Conservation (phyloP, 2,888 invertebrate genomes). For the Lottia scabra region DNA sequence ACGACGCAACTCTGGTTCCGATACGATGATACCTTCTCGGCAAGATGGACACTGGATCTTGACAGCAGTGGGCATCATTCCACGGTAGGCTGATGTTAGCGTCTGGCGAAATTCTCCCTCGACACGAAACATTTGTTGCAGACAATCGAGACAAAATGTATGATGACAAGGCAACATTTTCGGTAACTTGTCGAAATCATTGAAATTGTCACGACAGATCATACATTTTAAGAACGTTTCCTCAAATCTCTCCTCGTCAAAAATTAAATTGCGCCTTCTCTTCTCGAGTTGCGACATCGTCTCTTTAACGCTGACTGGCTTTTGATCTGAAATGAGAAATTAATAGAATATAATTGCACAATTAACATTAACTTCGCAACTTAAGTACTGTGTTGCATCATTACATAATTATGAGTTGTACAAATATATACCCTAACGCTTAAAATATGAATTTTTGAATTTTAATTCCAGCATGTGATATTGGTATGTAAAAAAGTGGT, state of each 20-base stretch:
- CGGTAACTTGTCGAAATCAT: conserved; percentile 64
- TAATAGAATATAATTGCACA: too few species aligned
- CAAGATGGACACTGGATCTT: conserved; percentile 61
- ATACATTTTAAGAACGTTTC: conserved; percentile 65
- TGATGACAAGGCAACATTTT: conserved; percentile 68
- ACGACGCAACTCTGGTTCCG: conserved; percentile 55
- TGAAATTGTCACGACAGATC: conserved; percentile 66
- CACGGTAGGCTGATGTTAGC: conserved; percentile 49
- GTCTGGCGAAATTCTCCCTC: conserved; percentile 60
- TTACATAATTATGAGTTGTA: too few species aligned
- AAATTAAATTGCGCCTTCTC: conserved; percentile 53
- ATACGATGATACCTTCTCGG: conserved; percentile 54
- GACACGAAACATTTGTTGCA: conserved; percentile 63
- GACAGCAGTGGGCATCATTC: conserved; percentile 60
- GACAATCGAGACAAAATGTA: conserved; percentile 67
- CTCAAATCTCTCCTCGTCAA: conserved; percentile 61
- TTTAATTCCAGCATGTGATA: too few species aligned
- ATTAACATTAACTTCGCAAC: too few species aligned
- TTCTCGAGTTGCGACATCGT: not conserved
- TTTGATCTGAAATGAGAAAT: not conserved
- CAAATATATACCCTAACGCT: too few species aligned
- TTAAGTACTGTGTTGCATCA: too few species aligned
- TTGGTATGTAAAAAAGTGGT: too few species aligned
- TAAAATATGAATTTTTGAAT: too few species aligned
- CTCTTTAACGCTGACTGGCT: not conserved